Base-by-base conservation (phyloP, 2,113 vertebrate genomes). In the Anoura caudifer region DNA sequence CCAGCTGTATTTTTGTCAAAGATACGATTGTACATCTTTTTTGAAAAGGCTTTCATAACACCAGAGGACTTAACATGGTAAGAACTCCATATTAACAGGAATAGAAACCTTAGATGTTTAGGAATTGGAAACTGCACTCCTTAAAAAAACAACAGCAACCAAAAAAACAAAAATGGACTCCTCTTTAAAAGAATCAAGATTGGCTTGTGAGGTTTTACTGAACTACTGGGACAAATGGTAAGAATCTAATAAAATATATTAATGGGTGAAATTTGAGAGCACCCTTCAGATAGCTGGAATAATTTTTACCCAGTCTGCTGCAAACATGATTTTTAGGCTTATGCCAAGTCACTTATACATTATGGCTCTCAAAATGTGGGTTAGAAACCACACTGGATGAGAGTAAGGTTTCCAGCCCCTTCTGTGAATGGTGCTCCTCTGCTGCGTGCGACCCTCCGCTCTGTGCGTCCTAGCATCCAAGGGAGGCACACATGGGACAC, bases 191-290 rank as follows among this genome's bases (percentile, higher is more conserved):
- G 50, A 56, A 92, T 79, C 67, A 83, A 77, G 43, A 77, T 36
- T 52, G 31, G 22, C 59, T 72, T 94, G 31, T 52, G 13, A 36
- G 43, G 16, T 73, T 80, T 91, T 82, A 83, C 19, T 28, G 16
- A 95, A 83, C 15, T 61, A 33, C 47, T 89, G 94, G 22, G 31
- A 80, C 28, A 90, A 93, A 93, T 81, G 7, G 38, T 82, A 96
- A 59, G 24, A 50, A 87, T 11, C 41, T 81, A 56, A 63, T 90
- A 83, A 73, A 84, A 87, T 41, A 47, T 63, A 50, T 87, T 77
- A 59, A 70, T 24, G 79, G 76, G 70, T 88, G n/a, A 75, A 52
- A 89, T 38, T 50, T 70, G 61, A 95, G 52, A 73, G 33, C 72
- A 79, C 90, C 76, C 22, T 81, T 95, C 43, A 56, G 20, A 47